phyloP scores from a whole-genome alignment of 1,140 invertebrate genomes.

The Pinna nobilis region DNA sequence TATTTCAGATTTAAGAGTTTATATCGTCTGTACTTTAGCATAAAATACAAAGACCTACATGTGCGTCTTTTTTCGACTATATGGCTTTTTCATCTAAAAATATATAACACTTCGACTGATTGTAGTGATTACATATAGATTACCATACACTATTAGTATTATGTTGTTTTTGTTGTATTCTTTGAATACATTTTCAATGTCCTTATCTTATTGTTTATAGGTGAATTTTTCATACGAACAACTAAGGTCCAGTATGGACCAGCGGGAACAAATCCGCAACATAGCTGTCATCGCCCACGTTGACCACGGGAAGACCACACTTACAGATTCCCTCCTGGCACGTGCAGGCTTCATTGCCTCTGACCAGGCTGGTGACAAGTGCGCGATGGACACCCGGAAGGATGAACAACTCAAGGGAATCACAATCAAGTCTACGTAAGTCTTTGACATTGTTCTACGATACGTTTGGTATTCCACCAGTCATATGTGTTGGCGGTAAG shows the following conservation, averaged over 20 bases:
- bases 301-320: slow-evolving; percentile 99
- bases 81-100: no score
- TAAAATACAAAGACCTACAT: no score
- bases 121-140: no score
- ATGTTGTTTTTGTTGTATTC: no score
- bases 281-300: slow-evolving; percentile 99
- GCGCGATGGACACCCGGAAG: slow-evolving; percentile 99
- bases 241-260: slow-evolving; percentile 53
- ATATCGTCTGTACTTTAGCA: no score
- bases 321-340: slow-evolving; percentile 99
- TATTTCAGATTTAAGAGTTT: no score
- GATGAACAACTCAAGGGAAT: slow-evolving; percentile 99
- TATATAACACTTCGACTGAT: no score
- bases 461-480: no score
- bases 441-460: background rate
- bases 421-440: slow-evolving; percentile 99
- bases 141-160: no score
- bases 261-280: slow-evolving; percentile 87
- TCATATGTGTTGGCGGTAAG: no score
- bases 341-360: slow-evolving; percentile 99
- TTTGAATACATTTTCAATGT: no score
- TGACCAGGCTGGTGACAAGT: slow-evolving; percentile 97
- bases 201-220: slow-evolving; percentile 38
- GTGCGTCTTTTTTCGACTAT: no score
- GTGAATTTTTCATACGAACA: slow-evolving; percentile 59